phyloP scores from a whole-genome alignment of 2,888 invertebrate genomes.

The Cremastinae sp. region DNA sequence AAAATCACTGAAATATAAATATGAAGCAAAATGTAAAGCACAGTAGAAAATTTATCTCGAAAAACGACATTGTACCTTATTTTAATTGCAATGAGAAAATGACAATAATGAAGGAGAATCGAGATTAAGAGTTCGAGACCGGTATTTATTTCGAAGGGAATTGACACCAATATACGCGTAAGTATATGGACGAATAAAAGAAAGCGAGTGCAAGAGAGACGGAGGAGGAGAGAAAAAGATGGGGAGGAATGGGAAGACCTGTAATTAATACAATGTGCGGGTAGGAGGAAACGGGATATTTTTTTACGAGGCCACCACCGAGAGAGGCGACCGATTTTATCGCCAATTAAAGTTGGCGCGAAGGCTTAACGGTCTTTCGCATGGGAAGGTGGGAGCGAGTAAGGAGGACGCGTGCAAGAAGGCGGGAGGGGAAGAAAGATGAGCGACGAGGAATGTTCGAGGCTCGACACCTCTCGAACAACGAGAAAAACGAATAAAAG shows the following conservation, averaged over 20 bases:
- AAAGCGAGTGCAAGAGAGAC: conserved; percentile 6
- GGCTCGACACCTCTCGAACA: conserved; percentile 54
- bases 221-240: no score
- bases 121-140: conserved; percentile 6
- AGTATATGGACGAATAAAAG: background rate
- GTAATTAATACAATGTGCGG: conserved; percentile 79
- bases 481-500: conserved; percentile 44
- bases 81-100: background rate
- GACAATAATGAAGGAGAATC: no score
- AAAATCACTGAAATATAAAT: background rate
- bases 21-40: no score
- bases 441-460: conserved; percentile 48
- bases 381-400: conserved; percentile 51
- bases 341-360: conserved; percentile 76
- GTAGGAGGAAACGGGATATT: conserved; percentile 72
- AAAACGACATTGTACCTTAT: background rate
- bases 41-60: no score
- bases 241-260: no score
- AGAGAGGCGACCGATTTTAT: conserved; percentile 73
- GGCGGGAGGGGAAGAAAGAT: conserved; percentile 32
- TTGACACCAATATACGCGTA: background rate
- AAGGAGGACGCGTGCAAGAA: conserved; percentile 11
- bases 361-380: conserved; percentile 61
- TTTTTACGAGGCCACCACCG: conserved; percentile 74
- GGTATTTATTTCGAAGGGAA: conserved; percentile 28